Evolutionary conservation across 2,797 vertebrate species (phyloP), one percentile per base, ranked within the genome.

Genomic region (Natrix natrix): DNA sequence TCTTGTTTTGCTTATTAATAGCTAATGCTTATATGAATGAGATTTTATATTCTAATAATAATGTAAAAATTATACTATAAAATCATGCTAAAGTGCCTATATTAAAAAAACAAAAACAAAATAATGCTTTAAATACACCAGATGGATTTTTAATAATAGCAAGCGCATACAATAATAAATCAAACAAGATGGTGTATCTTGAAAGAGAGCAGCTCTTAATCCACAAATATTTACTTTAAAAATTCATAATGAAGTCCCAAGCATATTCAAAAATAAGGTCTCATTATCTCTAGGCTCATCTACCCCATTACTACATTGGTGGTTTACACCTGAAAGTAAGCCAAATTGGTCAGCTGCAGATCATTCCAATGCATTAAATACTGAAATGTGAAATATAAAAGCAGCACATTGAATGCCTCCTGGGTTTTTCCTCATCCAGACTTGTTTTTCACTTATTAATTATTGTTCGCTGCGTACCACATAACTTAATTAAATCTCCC

Each of bases 141-240:
- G 14, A 43, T 86, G 59, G 24, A 66, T 91, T 48, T 60, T 89
- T 86, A 89, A 91, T 17, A 20, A 22, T 8, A 32, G 48, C 86
- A 89, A 92, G 14, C 12, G 63, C 28, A 93, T 74, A 57, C 92
- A 93, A 89, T 89, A 43, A 88, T 89, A 69, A 22, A 43, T 61
- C 3, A n/a, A 94, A 1, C 52, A 94, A 32, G 37, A 88, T 88
- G 69, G 89, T 93, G 93, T 93, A 6, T 93, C 74, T 90, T 78
- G 61, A 94, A 94, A 94, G 3, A 93, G 48, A 94, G 93, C 92
- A 94, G 20, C 37, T 94, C 88, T 17, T 92, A 93, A 95, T 20
- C 2, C 0, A 48, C 48, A 57, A 63, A 69, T 63, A 90, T 10
- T 93, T 94, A 95, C 93, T 94, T 89, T 92, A 94, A 78, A 20